Evolutionary conservation across 2,113 vertebrate genomes (phyloP).

Genomic region (Anas platyrhynchos): DNA sequence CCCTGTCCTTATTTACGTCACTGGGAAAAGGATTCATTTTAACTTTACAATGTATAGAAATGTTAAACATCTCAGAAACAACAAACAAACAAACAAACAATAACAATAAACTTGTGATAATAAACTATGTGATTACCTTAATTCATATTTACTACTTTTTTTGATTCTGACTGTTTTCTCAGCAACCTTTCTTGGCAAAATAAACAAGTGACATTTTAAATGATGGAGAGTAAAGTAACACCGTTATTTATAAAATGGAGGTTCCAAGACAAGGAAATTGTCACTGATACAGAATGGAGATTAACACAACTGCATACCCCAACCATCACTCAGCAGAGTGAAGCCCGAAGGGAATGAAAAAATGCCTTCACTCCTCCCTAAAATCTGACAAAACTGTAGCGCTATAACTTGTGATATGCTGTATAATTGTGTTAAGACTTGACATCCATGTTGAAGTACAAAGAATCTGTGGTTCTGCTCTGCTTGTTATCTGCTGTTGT

Average conservation of each 20-base stretch:
- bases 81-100: background rate
- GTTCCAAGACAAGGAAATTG: background rate
- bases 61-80: background rate
- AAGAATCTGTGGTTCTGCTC: background rate
- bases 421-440: background rate
- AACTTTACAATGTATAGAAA: background rate
- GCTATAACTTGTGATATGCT: background rate
- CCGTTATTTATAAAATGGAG: background rate
- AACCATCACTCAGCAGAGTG: background rate
- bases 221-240: background rate
- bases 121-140: background rate
- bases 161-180: background rate
- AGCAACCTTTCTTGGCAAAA: background rate
- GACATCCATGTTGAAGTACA: background rate
- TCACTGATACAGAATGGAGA: background rate
- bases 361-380: accelerated
- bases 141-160: background rate
- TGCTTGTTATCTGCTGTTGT: background rate
- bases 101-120: background rate
- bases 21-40: background rate
- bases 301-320: background rate
- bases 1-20: background rate
- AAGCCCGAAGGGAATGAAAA: background rate
- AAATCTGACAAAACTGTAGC: background rate
- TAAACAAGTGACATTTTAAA: constrained; percentile 2